A percentile compares a stretch with the other conserved stretches of the same genome.
Conservation (phyloP, 2,888 invertebrate species). For the Cheilosia grossa region DNA sequence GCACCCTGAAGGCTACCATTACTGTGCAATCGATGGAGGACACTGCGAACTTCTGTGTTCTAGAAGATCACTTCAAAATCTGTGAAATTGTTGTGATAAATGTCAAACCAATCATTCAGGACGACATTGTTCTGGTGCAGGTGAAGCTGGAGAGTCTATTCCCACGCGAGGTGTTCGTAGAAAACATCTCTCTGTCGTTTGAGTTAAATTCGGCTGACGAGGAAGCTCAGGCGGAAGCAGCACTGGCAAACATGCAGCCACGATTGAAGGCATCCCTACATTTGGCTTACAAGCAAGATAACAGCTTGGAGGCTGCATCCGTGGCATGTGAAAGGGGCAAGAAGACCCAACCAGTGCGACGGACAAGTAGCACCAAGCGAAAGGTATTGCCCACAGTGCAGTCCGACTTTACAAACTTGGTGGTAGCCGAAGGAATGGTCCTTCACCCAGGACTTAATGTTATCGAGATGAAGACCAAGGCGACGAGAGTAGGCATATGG, state of each 20-base stretch:
- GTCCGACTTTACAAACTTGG: slow-evolving; percentile 87
- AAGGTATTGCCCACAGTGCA: slow-evolving; percentile 87
- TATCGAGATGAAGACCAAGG: slow-evolving; percentile 85
- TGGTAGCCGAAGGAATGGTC: slow-evolving; percentile 84
- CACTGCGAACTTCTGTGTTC: slow-evolving; percentile 81
- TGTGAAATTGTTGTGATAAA: slow-evolving; percentile 80
- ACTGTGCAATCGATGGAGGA: slow-evolving; percentile 80
- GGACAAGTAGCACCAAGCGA: slow-evolving; percentile 89
- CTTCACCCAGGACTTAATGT: slow-evolving; percentile 88
- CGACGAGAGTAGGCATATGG: slow-evolving; percentile 88
- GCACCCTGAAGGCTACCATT: slow-evolving; percentile 79
- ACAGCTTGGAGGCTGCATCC: slow-evolving; percentile 89
- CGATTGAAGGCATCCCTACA: slow-evolving; percentile 86
- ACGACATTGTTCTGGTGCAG: slow-evolving; percentile 85
- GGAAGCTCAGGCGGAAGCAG: slow-evolving; percentile 9
- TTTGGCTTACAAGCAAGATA: slow-evolving; percentile 92
- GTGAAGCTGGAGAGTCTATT: slow-evolving; percentile 85
- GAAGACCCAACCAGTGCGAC: slow-evolving; percentile 85
- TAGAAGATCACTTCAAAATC: slow-evolving; percentile 84
- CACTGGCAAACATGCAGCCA: slow-evolving; percentile 79
- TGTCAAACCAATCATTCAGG: slow-evolving; percentile 82
- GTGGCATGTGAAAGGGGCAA: slow-evolving; percentile 89
- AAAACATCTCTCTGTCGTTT: slow-evolving; percentile 86
- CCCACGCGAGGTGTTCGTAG: slow-evolving; percentile 87
- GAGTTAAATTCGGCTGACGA: slow-evolving; percentile 84